A percentile compares a stretch with the other conserved stretches of the same genome.
Conservation (phyloP, 2,797 vertebrate genomes). For the Oreochromis mossambicus region DNA sequence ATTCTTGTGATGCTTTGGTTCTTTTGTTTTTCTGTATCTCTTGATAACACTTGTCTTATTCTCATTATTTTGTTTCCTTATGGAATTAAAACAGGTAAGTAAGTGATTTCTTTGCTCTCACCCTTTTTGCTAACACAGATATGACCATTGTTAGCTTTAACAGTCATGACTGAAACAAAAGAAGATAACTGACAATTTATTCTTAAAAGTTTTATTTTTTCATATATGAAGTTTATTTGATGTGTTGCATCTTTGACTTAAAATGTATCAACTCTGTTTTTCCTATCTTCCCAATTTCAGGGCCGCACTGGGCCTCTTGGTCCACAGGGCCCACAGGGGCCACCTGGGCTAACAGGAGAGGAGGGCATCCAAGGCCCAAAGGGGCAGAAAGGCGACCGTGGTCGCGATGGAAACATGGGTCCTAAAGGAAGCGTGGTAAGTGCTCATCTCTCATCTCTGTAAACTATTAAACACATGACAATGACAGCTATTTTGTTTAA, state of each 20-base stretch:
- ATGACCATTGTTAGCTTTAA: background rate
- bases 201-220: background rate
- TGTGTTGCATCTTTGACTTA: background rate
- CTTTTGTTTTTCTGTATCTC: background rate
- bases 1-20: constrained; percentile 34
- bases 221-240: background rate
- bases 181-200: background rate
- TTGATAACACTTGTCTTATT: background rate
- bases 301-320: constrained; percentile 87
- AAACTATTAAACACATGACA: background rate
- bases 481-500: background rate
- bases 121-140: background rate
- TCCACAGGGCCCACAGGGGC: constrained; percentile 81
- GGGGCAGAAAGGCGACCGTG: constrained; percentile 88
- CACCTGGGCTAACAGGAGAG: constrained; percentile 83
- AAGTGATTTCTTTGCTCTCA: background rate
- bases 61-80: background rate
- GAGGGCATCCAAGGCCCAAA: constrained; percentile 85
- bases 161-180: background rate
- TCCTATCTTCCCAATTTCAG: constrained; percentile 55
- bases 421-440: constrained; percentile 88
- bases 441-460: background rate
- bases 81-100: background rate
- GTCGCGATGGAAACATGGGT: constrained; percentile 79
- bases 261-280: background rate